phyloP scores from a whole-genome alignment of 2,113 vertebrate species.

The Caloenas nicobarica region DNA sequence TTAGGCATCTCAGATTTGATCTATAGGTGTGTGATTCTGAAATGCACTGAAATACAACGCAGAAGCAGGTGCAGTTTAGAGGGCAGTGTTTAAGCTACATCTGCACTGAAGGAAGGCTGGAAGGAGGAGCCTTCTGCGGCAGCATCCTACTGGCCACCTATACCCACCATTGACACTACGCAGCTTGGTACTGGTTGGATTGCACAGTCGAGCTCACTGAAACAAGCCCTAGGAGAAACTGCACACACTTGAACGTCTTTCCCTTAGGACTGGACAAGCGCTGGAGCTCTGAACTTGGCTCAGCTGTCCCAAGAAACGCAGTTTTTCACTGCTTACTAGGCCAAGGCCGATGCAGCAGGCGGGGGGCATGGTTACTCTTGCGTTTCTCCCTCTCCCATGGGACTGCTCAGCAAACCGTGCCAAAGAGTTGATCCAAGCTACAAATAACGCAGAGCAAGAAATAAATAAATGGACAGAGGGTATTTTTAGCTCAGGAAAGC shows the following conservation, averaged over 20 bases:
- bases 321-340: neutral
- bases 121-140: neutral
- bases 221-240: neutral
- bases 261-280: neutral
- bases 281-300: neutral
- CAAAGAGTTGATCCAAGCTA: neutral
- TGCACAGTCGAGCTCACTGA: neutral
- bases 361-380: neutral
- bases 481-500: constrained; percentile 4
- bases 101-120: neutral
- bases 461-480: neutral
- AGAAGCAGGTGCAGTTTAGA: neutral
- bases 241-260: neutral
- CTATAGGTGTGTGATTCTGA: neutral
- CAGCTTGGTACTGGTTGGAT: fast-evolving
- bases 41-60: neutral
- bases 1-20: neutral
- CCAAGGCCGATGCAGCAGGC: neutral
- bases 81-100: neutral
- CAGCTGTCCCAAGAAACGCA: neutral
- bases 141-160: neutral
- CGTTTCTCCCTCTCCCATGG: neutral
- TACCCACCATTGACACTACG: fast-evolving
- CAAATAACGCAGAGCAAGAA: neutral
- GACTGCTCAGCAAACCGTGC: neutral